Conservation (phyloP, 1,140 invertebrate species). For the Hycleus phaleratus region DNA sequence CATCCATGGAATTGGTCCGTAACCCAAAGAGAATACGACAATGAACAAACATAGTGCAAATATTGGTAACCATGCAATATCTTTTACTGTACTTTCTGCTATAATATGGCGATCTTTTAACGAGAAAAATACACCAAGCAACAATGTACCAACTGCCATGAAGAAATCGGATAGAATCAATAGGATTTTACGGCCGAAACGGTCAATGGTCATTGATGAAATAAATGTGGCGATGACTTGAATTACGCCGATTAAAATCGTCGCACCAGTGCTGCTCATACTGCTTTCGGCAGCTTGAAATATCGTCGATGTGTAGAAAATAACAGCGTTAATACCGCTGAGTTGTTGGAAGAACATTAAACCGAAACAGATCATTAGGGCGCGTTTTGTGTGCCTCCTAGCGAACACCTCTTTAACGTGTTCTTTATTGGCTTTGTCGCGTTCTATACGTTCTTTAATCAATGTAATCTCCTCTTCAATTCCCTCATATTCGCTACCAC, state of each 20-base stretch:
- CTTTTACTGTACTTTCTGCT: constrained; percentile 16
- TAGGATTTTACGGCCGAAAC: constrained; percentile 59
- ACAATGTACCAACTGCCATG: constrained; percentile 58
- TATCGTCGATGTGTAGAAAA: constrained; percentile 51
- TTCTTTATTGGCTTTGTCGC: constrained; percentile 35
- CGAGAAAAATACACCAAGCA: constrained; percentile 57
- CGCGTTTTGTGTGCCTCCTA: constrained; percentile 43
- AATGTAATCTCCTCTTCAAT: constrained; percentile 49
- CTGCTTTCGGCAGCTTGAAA: constrained; percentile 32
- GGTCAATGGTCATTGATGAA: constrained; percentile 57
- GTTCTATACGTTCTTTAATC: constrained; percentile 35
- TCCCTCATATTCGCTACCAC: constrained; percentile 56
- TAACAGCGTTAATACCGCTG: constrained; percentile 53
- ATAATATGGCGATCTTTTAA: constrained; percentile 41
- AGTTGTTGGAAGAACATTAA: constrained; percentile 66
- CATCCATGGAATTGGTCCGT: constrained; percentile 74
- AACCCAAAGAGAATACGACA: constrained; percentile 68
- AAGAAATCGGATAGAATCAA: constrained; percentile 56
- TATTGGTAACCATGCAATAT: constrained; percentile 58
- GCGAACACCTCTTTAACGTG: constrained; percentile 41
- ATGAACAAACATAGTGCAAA: constrained; percentile 67
- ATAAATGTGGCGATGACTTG: constrained; percentile 62
- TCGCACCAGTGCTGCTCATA: constrained; percentile 48
- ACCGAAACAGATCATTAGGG: constrained; percentile 48
- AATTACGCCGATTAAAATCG: constrained; percentile 66